phyloP scores from a whole-genome alignment of 2,113 vertebrate species.

The Puffinus mauretanicus region DNA sequence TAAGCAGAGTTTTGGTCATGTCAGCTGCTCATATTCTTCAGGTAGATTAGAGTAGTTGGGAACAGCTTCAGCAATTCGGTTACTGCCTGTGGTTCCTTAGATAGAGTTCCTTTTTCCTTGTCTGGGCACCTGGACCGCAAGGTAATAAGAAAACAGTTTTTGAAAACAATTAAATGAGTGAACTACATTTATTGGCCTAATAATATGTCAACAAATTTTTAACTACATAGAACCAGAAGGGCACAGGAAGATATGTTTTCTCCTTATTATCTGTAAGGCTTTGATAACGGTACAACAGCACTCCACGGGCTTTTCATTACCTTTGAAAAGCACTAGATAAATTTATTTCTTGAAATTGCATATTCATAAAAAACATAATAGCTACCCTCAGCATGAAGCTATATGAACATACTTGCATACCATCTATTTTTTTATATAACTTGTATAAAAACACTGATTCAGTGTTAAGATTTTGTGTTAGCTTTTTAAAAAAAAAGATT shows the following conservation, averaged over 20 bases:
- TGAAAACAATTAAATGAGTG: background rate
- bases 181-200: background rate
- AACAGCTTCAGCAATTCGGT: background rate
- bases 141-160: background rate
- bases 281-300: background rate
- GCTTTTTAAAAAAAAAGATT: background rate
- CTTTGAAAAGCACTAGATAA: background rate
- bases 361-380: background rate
- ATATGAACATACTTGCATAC: background rate
- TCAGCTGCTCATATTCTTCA: background rate
- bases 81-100: background rate
- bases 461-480: background rate
- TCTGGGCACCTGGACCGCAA: background rate
- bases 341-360: background rate
- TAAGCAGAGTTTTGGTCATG: background rate
- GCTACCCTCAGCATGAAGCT: background rate
- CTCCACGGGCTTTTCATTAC: background rate
- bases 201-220: background rate
- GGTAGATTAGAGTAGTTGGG: background rate
- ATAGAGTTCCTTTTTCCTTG: background rate
- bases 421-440: background rate
- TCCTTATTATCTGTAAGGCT: background rate
- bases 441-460: background rate
- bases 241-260: background rate
- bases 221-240: background rate